phyloP scores from a whole-genome alignment of 2,888 invertebrate species.

The Diplazon laetatorius region DNA sequence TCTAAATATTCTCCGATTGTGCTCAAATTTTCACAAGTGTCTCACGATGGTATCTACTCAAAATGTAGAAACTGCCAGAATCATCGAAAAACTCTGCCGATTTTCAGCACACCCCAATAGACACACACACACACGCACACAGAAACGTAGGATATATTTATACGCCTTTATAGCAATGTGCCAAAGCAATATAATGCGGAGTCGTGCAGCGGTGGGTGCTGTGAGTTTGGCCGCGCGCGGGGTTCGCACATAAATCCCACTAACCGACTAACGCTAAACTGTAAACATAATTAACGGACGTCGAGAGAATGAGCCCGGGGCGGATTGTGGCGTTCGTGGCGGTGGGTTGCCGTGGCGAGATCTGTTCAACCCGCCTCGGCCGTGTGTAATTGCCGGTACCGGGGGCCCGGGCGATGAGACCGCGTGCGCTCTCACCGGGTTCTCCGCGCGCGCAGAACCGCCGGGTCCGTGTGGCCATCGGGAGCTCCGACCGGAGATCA shows the following conservation, averaged over 20 bases:
- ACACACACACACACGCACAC: not conserved
- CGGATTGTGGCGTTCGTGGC: slow-evolving; percentile 53
- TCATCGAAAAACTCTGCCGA: no score
- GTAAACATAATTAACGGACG: slow-evolving; percentile 61
- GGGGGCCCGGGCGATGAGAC: slow-evolving; percentile 25
- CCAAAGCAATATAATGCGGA: not conserved
- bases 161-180: not conserved
- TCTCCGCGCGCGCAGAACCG: not conserved
- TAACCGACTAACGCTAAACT: slow-evolving; percentile 58
- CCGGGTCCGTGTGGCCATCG: slow-evolving; percentile 29
- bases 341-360: slow-evolving; percentile 25
- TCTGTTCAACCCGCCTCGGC: slow-evolving; percentile 42
- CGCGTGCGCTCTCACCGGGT: slow-evolving; percentile 17
- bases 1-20: no score
- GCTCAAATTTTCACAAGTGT: no score
- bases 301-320: slow-evolving; percentile 52
- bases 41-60: no score
- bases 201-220: slow-evolving; percentile 5
- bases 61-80: no score
- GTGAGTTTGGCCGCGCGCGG: slow-evolving; percentile 21
- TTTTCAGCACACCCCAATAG: not conserved
- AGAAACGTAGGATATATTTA: not conserved
- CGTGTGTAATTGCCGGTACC: slow-evolving; percentile 54
- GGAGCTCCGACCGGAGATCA: slow-evolving; percentile 25
- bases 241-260: slow-evolving; percentile 60